phyloP scores from a whole-genome alignment of 2,797 vertebrate species.

The Phrynocephalus forsythii region DNA sequence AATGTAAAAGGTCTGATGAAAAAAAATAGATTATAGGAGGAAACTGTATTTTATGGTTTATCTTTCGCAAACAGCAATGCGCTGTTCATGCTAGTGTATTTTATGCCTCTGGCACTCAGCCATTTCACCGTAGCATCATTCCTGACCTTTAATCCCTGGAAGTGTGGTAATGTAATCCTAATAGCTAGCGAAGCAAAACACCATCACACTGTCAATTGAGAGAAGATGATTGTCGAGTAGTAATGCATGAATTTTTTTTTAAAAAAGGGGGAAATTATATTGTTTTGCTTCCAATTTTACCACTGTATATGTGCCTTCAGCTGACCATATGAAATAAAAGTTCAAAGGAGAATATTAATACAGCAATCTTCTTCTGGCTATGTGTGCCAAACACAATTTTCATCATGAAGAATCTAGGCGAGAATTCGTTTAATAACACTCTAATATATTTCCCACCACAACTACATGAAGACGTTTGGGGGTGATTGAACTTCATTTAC shows the following conservation, averaged over 20 bases:
- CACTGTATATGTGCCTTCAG: not conserved
- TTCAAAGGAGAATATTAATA: not conserved
- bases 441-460: not conserved
- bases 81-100: constrained; percentile 21
- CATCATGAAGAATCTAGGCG: not conserved
- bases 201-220: constrained; percentile 13
- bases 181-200: constrained; percentile 3
- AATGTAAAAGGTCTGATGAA: constrained; percentile 25
- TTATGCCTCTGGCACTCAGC: constrained; percentile 40
- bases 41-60: constrained; percentile 18
- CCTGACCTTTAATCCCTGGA: constrained; percentile 26
- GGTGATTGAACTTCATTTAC: not conserved
- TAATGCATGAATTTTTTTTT: not conserved
- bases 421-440: not conserved
- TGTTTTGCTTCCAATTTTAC: not conserved
- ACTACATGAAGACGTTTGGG: not conserved
- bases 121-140: constrained; percentile 12
- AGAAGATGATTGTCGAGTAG: constrained; percentile 1
- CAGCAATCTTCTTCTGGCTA: not conserved
- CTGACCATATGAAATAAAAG: not conserved
- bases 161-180: constrained; percentile 41
- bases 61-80: constrained; percentile 14
- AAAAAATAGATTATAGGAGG: constrained; percentile 7
- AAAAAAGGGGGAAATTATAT: not conserved
- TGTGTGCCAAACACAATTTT: not conserved